phyloP scores from a whole-genome alignment of 2,888 invertebrate genomes.

The Coelinius sp. region DNA sequence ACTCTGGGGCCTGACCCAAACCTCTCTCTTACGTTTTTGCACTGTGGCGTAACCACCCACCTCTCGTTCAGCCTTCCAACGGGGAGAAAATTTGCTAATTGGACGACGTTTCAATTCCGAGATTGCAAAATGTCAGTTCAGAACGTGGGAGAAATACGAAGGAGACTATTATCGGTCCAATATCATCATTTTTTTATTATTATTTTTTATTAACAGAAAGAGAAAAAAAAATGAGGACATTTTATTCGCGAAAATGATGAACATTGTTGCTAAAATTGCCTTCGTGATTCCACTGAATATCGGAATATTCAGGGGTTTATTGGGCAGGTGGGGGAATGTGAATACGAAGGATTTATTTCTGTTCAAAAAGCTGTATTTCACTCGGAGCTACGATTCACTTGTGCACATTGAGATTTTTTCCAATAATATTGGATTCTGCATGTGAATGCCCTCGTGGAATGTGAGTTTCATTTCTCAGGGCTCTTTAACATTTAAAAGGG shows the following conservation, averaged over 20 bases:
- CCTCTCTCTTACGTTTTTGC: constrained; percentile 29
- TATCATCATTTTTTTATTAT: constrained; percentile 8
- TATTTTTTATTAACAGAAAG: not conserved
- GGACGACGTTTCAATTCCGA: constrained; percentile 21
- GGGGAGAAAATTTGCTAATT: constrained; percentile 38
- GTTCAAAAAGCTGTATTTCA: constrained; percentile 6
- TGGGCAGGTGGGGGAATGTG: not conserved
- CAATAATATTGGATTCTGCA: constrained; percentile 23
- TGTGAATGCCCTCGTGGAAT: constrained; percentile 16
- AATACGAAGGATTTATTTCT: constrained; percentile 23
- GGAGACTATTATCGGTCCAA: not conserved
- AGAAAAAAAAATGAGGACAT: constrained; percentile 1
- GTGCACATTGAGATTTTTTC: constrained; percentile 28
- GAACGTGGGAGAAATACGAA: constrained; percentile 28
- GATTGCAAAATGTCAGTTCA: constrained; percentile 14
- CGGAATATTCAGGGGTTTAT: constrained; percentile 6
- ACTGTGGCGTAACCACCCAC: constrained; percentile 33
- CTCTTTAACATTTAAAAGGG: constrained; percentile 11
- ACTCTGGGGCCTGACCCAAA: constrained; percentile 30
- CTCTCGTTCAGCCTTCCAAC: constrained; percentile 18
- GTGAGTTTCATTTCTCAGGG: constrained; percentile 22
- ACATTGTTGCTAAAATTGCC: constrained; percentile 6
- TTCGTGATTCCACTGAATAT: not conserved
- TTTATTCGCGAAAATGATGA: constrained; percentile 1
- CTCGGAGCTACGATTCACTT: constrained; percentile 1